Conservation (phyloP, 2,797 vertebrate species). For the Rhinophrynus dorsalis region DNA sequence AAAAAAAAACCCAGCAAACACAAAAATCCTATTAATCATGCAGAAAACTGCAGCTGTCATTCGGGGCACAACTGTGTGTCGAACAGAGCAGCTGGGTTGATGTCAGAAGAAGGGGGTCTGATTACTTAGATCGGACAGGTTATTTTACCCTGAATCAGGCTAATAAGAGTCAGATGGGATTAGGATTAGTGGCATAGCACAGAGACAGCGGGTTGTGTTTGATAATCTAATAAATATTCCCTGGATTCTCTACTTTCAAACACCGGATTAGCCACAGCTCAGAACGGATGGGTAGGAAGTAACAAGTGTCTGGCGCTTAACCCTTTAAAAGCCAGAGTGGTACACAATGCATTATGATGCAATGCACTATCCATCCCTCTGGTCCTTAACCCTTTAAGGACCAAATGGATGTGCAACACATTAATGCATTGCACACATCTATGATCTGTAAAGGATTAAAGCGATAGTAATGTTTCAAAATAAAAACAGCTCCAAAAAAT, state of each 20-base stretch:
- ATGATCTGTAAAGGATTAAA: too few relatives aligned
- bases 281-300: slow-evolving; percentile 1
- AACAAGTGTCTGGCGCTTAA: too few relatives aligned
- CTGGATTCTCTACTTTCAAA: slow-evolving; percentile 50
- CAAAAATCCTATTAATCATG: slow-evolving; percentile 22
- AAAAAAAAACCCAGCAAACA: background rate
- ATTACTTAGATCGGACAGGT: slow-evolving; percentile 61
- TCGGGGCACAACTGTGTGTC: slow-evolving; percentile 55
- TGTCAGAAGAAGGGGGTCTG: slow-evolving; percentile 60
- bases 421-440: too few relatives aligned
- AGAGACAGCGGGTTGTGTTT: slow-evolving; percentile 70
- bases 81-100: slow-evolving; percentile 67
- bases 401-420: too few relatives aligned
- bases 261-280: slow-evolving; percentile 31
- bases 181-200: slow-evolving; percentile 83
- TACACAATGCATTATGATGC: too few relatives aligned
- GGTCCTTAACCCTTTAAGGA: too few relatives aligned
- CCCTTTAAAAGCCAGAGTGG: too few relatives aligned
- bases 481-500: too few relatives aligned
- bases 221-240: slow-evolving; percentile 86
- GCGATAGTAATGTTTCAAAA: too few relatives aligned
- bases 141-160: slow-evolving; percentile 76
- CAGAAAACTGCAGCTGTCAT: slow-evolving; percentile 39
- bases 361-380: too few relatives aligned
- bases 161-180: slow-evolving; percentile 87